Evolutionary conservation across 1,140 invertebrate genomes (phyloP), one percentile per base, ranked within the genome.

Genomic region (Zaprionus africanus): DNA sequence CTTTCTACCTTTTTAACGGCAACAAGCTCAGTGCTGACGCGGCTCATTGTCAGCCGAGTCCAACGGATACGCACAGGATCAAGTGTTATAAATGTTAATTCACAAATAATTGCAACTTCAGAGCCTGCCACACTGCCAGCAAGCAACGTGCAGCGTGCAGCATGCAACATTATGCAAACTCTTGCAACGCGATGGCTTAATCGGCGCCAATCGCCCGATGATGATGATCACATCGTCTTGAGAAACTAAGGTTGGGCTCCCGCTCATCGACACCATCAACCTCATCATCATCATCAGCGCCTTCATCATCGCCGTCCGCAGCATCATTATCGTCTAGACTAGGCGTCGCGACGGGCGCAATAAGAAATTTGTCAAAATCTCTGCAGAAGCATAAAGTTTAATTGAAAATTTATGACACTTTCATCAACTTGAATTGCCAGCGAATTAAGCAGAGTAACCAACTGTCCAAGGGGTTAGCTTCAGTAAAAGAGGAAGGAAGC

Each of bases 1-100:
- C 82, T 84, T 78, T 84, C 82, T 73, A 71, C 70, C 38, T 65
- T 41, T 41, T 41, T 34, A 34, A 34, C 31, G 31, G 31, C 31
- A 41, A 41, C 38, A n/a, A 41, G 12, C 38, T 68, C 66, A 67
- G 54, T 22, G 22, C 26, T 15, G n/a, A 7, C 31, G 22, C 26
- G 17, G n/a, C 31, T 46, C 41, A 46, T 46, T 46, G 41, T 46
- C 41, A 46, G 41, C 28, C 12, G 9, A 6, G 9, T 76, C 67
- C 75, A 81, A 62, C 65, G 78, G 66, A 71, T 77, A 77, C 63
- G 63, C 84, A 71, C 81, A 88, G 85, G 83, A 91, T 91, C 88
- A 91, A 91, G 88, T 88, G 88, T 91, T 91, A 91, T 91, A 91
- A 91, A 91, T 91, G 88, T 91, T 91, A 91, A 91, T 91, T 91